phyloP scores from a whole-genome alignment of 2,113 vertebrate genomes.

The Microcebus lehilahytsara region DNA sequence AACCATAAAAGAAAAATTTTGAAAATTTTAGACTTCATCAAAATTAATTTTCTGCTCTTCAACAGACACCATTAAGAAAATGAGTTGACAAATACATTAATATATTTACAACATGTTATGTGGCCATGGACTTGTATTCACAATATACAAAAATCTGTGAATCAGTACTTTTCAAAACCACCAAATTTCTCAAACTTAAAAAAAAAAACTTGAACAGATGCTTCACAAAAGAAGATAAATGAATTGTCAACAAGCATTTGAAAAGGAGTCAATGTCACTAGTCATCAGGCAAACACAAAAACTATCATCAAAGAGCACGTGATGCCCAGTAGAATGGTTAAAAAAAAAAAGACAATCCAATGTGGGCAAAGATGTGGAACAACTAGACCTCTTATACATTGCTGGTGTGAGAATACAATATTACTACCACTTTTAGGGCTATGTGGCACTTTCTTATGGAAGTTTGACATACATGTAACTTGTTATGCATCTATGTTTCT shows the following conservation, averaged over 20 bases:
- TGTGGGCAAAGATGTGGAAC: not conserved
- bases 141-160: not conserved
- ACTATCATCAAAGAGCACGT: not conserved
- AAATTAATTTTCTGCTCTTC: not conserved
- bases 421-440: not conserved
- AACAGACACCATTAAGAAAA: not conserved
- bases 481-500: not conserved
- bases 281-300: not conserved
- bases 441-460: not conserved
- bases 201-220: conserved; percentile 20
- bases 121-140: not conserved
- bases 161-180: not conserved
- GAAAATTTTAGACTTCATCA: not conserved
- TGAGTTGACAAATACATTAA: not conserved
- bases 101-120: not conserved
- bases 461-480: not conserved
- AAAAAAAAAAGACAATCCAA: not conserved
- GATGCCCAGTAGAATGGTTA: not conserved
- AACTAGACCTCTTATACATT: not conserved
- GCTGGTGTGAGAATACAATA: not conserved
- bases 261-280: not conserved
- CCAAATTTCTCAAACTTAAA: not conserved
- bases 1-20: not conserved
- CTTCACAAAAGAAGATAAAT: not conserved
- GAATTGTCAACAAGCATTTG: not conserved